A percentile compares a stretch with the other conserved stretches of the same genome.
Conservation (phyloP, 2,888 invertebrate species). For the Himalopsyche tibetana region DNA sequence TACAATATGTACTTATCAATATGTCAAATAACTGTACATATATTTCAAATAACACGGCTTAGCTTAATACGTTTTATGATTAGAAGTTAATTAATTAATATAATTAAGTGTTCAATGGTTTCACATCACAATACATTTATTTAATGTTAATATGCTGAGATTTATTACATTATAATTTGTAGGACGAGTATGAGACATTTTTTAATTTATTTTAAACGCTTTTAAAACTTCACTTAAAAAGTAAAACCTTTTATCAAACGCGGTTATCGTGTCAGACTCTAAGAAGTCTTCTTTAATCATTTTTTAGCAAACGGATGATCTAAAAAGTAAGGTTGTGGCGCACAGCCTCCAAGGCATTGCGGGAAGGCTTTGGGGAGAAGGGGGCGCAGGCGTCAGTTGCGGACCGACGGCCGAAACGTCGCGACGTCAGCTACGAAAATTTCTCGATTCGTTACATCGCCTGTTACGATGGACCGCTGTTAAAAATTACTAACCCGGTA, state of each 20-base stretch:
- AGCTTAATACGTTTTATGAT: too few species aligned
- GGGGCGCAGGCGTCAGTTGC: constrained; percentile 30
- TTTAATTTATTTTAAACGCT: not conserved
- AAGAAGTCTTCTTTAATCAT: constrained; percentile 3
- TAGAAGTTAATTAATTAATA: too few species aligned
- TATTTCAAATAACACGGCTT: too few species aligned
- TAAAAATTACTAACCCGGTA: not conserved
- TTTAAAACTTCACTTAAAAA: constrained; percentile 3
- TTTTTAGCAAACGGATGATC: not conserved
- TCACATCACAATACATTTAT: too few species aligned
- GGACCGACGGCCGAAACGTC: constrained; percentile 19
- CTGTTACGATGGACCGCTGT: not conserved
- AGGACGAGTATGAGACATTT: not conserved
- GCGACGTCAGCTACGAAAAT: not conserved
- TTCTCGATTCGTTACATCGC: not conserved
- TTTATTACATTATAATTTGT: too few species aligned
- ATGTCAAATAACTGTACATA: too few species aligned
- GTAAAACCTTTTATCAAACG: not conserved
- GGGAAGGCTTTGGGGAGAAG: not conserved
- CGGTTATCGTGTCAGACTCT: constrained; percentile 9
- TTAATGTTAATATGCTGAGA: too few species aligned
- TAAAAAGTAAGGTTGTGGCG: constrained; percentile 5
- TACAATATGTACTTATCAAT: too few species aligned
- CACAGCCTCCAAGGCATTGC: constrained; percentile 7
- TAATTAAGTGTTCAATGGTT: too few species aligned